A percentile compares a stretch with the other conserved stretches of the same genome.
These are phyloP conservation scores for Macrostomum lignano DNA, from an alignment of 1,140 invertebrate genomes.

Conservation along the genomic window DNA sequence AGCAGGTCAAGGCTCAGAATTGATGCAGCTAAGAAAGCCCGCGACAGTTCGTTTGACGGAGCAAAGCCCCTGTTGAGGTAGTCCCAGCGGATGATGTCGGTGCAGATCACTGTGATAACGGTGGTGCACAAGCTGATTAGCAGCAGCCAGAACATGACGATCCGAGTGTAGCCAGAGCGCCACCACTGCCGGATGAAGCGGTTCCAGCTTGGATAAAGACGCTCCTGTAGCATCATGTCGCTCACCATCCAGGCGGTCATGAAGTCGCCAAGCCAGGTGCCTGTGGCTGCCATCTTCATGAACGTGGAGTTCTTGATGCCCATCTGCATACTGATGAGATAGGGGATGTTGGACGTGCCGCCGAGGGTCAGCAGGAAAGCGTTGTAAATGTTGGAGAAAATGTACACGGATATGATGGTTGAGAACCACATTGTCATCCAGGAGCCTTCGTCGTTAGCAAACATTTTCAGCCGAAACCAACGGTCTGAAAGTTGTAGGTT, in stretches of 20 bases:
- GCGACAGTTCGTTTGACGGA: constrained; percentile 31
- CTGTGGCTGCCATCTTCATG: constrained; percentile 33
- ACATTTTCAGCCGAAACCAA: constrained; percentile 32
- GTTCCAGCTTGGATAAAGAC: constrained; percentile 32
- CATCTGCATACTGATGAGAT: constrained; percentile 21
- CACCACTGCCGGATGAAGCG: constrained; percentile 23
- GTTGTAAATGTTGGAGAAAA: constrained; percentile 33
- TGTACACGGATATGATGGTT: constrained; percentile 29
- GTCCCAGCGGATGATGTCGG: constrained; percentile 33
- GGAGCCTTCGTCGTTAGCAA: constrained; percentile 32
- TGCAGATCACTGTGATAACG: constrained; percentile 31
- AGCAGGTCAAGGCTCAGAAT: constrained; percentile 34
- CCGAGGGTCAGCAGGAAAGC: constrained; percentile 25
- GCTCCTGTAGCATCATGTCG: constrained; percentile 35
- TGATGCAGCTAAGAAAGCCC: constrained; percentile 32
- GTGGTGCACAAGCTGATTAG: constrained; percentile 25
- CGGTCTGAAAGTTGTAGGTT: constrained; percentile 19
- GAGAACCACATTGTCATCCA: constrained; percentile 34
- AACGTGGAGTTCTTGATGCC: constrained; percentile 24
- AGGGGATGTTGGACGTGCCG: constrained; percentile 19
- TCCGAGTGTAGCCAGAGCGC: constrained; percentile 25
- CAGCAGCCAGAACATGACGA: constrained; percentile 32
- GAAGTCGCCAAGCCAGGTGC: constrained; percentile 34
- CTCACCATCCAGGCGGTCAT: constrained; percentile 32
- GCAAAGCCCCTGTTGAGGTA: constrained; percentile 30